Conservation (phyloP, 2,888 invertebrate species). For the Quadriops clusia region DNA sequence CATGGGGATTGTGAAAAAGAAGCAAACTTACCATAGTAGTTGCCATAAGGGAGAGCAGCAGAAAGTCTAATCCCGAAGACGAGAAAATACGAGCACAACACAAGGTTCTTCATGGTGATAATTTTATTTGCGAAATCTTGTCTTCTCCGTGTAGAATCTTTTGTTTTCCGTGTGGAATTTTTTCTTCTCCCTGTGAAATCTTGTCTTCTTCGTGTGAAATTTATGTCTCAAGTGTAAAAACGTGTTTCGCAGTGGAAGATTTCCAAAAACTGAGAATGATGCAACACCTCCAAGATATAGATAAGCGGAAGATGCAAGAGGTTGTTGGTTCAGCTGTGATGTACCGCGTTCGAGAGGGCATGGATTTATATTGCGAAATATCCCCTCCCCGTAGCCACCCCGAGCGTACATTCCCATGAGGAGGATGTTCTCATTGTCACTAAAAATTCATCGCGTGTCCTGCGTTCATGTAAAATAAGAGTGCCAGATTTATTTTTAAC, state of each 20-base stretch:
- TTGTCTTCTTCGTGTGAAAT: no score
- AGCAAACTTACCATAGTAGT: constrained; percentile 6
- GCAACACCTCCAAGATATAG: no score
- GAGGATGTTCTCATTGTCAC: constrained; percentile 24
- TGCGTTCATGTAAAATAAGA: constrained; percentile 30
- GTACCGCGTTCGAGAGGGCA: no score
- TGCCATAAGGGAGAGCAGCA: constrained; percentile 7
- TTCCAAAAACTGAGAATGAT: no score
- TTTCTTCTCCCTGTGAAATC: no score
- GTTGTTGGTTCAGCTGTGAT: no score
- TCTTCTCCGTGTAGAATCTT: no score
- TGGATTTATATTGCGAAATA: constrained; percentile 26
- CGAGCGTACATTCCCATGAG: constrained; percentile 22
- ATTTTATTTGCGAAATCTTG: no score
- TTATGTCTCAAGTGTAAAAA: no score
- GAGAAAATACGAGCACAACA: constrained; percentile 14
- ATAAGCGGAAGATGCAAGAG: no score
- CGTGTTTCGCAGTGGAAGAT: no score
- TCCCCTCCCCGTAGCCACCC: constrained; percentile 23
- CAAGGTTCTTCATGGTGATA: constrained; percentile 14
- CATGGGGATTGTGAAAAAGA: constrained; percentile 1
- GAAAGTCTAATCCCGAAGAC: constrained; percentile 12
- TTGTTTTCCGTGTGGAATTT: no score
- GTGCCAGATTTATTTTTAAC: constrained; percentile 32
- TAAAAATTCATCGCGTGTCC: constrained; percentile 29